Conservation (phyloP, 2,113 vertebrate genomes). For the Plotosus lineatus region DNA sequence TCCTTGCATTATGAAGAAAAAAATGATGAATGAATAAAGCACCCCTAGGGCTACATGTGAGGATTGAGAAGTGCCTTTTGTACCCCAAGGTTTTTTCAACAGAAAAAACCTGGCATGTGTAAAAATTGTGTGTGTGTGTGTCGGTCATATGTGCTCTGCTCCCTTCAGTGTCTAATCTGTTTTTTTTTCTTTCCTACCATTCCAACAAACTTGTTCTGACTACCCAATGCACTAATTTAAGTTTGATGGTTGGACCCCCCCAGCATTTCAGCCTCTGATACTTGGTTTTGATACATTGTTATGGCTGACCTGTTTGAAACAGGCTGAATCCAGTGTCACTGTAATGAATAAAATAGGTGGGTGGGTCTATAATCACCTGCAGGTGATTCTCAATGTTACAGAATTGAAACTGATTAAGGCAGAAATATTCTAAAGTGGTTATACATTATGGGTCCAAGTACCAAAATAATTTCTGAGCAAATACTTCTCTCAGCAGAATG, state of each 20-base stretch:
- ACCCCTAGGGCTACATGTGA: too few relatives aligned
- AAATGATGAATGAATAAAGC: too few relatives aligned
- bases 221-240: not conserved
- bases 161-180: not conserved
- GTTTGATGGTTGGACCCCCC: not conserved
- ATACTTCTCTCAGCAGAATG: not conserved
- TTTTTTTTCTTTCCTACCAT: not conserved
- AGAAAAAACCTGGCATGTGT: too few relatives aligned
- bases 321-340: not conserved
- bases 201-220: not conserved
- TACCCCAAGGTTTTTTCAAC: too few relatives aligned
- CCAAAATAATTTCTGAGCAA: not conserved
- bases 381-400: not conserved
- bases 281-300: not conserved
- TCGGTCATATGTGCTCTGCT: too few relatives aligned
- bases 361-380: not conserved
- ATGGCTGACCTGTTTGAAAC: constrained; percentile 1
- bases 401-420: not conserved
- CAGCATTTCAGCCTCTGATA: not conserved
- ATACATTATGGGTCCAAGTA: not conserved
- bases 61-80: too few relatives aligned
- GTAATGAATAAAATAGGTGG: not conserved
- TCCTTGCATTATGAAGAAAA: too few relatives aligned
- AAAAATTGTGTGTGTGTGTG: too few relatives aligned
- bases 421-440: not conserved